Conservation (phyloP, 1,140 invertebrate species). For the Helicoverpa armigera region DNA sequence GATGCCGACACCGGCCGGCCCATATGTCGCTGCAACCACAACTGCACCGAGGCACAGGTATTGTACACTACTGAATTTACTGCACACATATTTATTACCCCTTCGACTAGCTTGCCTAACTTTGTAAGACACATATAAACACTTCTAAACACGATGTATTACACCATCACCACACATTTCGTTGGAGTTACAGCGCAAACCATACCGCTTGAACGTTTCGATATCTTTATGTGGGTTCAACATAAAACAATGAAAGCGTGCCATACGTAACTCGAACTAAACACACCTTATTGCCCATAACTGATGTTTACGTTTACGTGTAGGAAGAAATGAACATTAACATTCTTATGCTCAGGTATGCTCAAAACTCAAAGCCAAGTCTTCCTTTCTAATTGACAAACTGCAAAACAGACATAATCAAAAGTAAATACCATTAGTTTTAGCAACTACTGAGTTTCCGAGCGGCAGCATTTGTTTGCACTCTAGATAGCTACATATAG, state of each 20-base stretch:
- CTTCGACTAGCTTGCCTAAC: neutral
- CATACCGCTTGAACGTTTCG: neutral
- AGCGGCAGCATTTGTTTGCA: neutral
- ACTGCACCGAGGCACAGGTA: slow-evolving; percentile 78
- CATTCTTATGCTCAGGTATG: neutral
- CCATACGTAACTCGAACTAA: neutral
- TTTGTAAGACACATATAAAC: slow-evolving; percentile 8
- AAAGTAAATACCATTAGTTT: slow-evolving; percentile 43
- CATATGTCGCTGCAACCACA: slow-evolving; percentile 80
- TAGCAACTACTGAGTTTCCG: neutral
- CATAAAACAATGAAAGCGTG: neutral
- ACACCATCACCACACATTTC: neutral
- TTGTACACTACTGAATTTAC: slow-evolving; percentile 38
- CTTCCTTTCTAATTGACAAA: neutral
- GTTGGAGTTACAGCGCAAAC: neutral
- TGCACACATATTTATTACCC: slow-evolving; percentile 24
- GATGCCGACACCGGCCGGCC: slow-evolving; percentile 73
- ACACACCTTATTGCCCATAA: neutral
- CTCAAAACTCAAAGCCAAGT: neutral
- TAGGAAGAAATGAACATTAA: neutral
- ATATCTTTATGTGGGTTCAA: neutral
- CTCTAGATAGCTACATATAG: neutral
- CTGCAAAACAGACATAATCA: neutral
- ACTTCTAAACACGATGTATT: neutral
- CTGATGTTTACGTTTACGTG: neutral